Evolutionary conservation across 1,140 invertebrate species (phyloP).

Genomic region (Caenorhabditis tropicalis): DNA sequence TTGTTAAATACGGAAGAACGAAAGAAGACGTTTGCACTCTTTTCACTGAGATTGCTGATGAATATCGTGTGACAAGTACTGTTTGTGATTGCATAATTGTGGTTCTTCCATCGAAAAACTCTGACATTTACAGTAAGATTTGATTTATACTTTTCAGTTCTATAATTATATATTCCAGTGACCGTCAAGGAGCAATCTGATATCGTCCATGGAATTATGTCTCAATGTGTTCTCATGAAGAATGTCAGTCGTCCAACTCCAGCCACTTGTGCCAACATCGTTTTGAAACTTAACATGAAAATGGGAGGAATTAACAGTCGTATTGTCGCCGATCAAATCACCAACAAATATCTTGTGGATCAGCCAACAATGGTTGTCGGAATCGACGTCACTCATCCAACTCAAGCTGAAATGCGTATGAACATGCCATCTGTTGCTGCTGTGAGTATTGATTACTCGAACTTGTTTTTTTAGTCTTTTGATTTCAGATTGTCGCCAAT

Average conservation of each 20-base stretch:
- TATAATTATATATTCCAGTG: conserved; percentile 61
- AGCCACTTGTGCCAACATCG: conserved; percentile 79
- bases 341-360: conserved; percentile 58
- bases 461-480: too few relatives aligned
- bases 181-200: conserved; percentile 81
- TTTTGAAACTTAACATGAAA: conserved; percentile 81
- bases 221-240: conserved; percentile 81
- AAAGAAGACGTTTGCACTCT: conserved; percentile 56
- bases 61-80: conserved; percentile 55
- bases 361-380: conserved; percentile 80
- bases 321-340: conserved; percentile 71
- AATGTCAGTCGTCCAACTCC: conserved; percentile 74
- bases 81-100: conserved; percentile 64
- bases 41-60: conserved; percentile 57
- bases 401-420: conserved; percentile 74
- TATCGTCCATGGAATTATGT: conserved; percentile 79
- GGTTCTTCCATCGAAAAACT: conserved; percentile 61
- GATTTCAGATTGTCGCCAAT: conserved; percentile 66
- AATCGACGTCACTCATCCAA: conserved; percentile 77
- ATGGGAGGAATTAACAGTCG: conserved; percentile 83
- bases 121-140: conserved; percentile 64
- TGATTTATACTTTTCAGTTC: conserved; percentile 33
- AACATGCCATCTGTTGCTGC: conserved; percentile 84
- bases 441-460: conserved; percentile 71
- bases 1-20: conserved; percentile 61